Evolutionary conservation across 2,113 vertebrate genomes (phyloP).

Genomic region (Pteruthius melanotis): DNA sequence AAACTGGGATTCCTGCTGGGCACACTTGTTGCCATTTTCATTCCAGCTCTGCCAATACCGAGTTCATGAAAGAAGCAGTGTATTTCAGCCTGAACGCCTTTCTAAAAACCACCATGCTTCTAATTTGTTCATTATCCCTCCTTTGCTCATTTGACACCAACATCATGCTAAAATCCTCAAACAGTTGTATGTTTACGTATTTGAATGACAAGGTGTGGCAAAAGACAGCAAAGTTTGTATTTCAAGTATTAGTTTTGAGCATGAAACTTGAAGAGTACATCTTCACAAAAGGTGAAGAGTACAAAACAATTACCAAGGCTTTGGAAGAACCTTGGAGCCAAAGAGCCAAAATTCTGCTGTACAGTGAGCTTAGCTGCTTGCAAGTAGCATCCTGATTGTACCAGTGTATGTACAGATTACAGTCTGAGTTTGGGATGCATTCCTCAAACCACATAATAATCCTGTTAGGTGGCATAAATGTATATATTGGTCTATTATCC

Average conservation of each 20-base stretch:
- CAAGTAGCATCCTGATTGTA: background rate
- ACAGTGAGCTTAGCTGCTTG: background rate
- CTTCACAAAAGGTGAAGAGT: background rate
- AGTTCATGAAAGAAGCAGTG: background rate
- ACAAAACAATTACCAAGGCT: background rate
- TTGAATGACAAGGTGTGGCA: background rate
- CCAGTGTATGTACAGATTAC: background rate
- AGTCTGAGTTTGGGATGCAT: background rate
- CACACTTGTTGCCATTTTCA: background rate
- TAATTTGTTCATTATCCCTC: background rate
- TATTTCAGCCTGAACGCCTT: background rate
- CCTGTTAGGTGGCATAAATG: background rate
- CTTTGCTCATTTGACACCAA: background rate
- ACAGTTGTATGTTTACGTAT: background rate
- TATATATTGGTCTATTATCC: background rate
- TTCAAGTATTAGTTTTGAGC: background rate
- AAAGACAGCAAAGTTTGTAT: background rate
- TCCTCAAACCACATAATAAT: background rate
- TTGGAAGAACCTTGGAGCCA: background rate
- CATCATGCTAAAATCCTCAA: background rate
- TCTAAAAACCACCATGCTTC: background rate
- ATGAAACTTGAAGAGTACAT: background rate
- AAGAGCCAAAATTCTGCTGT: background rate
- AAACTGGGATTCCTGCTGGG: background rate
- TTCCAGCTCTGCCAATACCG: background rate